Evolutionary conservation across 1,140 invertebrate genomes (phyloP).

Genomic region (Drosophila seguyi): DNA sequence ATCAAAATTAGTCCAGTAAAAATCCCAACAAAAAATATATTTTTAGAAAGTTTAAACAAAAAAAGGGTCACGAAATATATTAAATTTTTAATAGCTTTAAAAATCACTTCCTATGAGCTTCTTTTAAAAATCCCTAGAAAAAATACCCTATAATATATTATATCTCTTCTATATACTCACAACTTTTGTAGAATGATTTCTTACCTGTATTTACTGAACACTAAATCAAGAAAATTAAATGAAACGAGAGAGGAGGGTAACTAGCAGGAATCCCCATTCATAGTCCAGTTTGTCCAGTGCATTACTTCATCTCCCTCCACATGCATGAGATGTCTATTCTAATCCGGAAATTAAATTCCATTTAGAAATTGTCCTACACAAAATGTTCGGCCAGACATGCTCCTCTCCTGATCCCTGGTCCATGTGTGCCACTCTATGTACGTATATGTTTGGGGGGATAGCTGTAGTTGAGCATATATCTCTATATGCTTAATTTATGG

Average conservation of each 20-base stretch:
- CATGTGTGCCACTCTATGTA: constrained; percentile 12
- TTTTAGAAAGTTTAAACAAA: neutral
- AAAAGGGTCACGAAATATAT: too few species aligned
- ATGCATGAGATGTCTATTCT: constrained; percentile 81
- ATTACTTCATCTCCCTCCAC: constrained; percentile 32
- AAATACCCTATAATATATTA: neutral
- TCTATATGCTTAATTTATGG: constrained; percentile 63
- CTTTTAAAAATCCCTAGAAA: fast-evolving
- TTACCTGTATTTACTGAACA: neutral
- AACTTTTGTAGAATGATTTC: neutral
- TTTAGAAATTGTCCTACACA: constrained; percentile 78
- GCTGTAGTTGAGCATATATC: constrained; percentile 32
- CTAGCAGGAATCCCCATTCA: constrained; percentile 27
- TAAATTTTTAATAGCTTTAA: neutral
- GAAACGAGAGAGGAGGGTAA: neutral
- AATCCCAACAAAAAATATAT: neutral
- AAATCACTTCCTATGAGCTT: too few species aligned
- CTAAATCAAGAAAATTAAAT: constrained; percentile 27
- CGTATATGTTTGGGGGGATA: constrained; percentile 17
- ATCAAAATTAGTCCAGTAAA: too few species aligned
- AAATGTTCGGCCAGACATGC: constrained; percentile 52
- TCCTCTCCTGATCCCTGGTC: constrained; percentile 2
- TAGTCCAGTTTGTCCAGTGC: constrained; percentile 44
- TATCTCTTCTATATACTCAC: neutral
- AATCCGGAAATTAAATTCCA: constrained; percentile 84